These are phyloP conservation scores for Okapia johnstoni DNA, from an alignment of 2,113 vertebrate genomes.

Conservation along the genomic window DNA sequence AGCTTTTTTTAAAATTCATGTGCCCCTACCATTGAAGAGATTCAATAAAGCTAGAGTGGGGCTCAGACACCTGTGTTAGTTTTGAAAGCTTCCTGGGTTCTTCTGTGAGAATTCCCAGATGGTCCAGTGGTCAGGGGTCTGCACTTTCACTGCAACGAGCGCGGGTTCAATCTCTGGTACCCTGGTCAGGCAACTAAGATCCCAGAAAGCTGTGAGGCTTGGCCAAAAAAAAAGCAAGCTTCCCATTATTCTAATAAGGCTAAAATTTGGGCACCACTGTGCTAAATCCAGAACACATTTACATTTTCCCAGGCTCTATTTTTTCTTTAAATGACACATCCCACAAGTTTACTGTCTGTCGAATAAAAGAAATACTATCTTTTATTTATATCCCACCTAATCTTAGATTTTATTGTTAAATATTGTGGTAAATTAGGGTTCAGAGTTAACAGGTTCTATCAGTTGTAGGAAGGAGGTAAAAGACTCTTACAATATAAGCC, in stretches of 20 bases:
- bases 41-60: background rate
- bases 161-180: background rate
- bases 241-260: background rate
- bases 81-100: background rate
- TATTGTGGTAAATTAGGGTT: background rate
- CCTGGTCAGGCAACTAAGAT: background rate
- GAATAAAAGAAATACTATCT: background rate
- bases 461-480: background rate
- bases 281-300: background rate
- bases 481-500: background rate
- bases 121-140: background rate
- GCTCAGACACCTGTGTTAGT: background rate
- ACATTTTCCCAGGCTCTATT: background rate
- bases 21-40: background rate
- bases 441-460: background rate
- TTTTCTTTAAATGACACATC: background rate
- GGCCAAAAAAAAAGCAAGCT: background rate
- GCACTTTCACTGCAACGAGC: background rate
- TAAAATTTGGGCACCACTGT: background rate
- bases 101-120: background rate
- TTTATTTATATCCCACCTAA: background rate
- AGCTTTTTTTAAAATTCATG: background rate
- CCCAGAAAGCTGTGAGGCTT: background rate
- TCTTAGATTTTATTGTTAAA: slow-evolving; percentile 8
- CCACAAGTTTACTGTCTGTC: background rate